Conservation (phyloP, 2,888 invertebrate genomes). For the Fabriciana adippe region DNA sequence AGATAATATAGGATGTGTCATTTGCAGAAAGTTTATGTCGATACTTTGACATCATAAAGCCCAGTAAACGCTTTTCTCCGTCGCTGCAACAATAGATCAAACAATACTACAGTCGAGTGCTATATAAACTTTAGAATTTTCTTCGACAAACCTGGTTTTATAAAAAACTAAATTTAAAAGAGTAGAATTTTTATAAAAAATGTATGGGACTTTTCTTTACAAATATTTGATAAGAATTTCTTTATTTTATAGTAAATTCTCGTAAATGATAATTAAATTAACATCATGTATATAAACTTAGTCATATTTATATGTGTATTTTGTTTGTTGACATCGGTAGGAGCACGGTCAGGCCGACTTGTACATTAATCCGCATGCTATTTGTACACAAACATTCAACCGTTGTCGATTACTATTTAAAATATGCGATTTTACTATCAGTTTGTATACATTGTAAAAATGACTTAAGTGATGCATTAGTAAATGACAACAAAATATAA, state of each 20-base stretch:
- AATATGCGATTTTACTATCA: constrained; percentile 15
- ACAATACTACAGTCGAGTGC: background rate
- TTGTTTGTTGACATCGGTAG: constrained; percentile 45
- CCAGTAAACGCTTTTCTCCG: background rate
- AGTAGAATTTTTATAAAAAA: too few relatives aligned
- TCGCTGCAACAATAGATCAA: background rate
- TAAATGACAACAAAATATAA: background rate
- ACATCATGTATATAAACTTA: constrained; percentile 38
- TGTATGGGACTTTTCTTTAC: background rate
- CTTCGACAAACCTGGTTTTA: too few relatives aligned
- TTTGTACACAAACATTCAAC: constrained; percentile 48
- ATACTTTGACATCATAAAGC: background rate
- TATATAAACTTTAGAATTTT: background rate
- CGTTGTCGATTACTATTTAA: constrained; percentile 38
- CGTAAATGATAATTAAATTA: background rate
- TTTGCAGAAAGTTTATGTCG: background rate
- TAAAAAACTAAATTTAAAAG: too few relatives aligned
- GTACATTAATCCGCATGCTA: constrained; percentile 46
- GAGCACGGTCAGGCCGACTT: constrained; percentile 28
- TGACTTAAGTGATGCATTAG: constrained; percentile 1
- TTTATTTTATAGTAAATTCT: background rate
- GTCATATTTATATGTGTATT: constrained; percentile 42
- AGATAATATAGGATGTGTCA: too few relatives aligned
- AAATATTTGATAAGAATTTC: background rate
- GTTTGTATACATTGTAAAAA: background rate